Evolutionary conservation across 2,888 invertebrate genomes (phyloP).

Genomic region (Microplitis manilae): DNA sequence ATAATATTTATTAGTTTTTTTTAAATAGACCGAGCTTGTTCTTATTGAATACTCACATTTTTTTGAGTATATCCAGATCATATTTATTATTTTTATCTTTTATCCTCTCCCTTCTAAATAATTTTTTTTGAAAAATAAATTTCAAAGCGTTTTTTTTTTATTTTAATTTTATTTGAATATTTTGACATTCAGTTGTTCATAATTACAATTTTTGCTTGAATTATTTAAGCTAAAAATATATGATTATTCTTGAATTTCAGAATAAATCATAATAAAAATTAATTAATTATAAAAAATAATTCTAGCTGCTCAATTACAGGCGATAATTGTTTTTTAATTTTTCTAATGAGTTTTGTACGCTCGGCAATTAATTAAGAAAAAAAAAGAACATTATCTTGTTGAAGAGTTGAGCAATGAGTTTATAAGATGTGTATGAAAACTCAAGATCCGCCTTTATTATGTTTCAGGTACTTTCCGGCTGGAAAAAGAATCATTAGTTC

Average conservation of each 20-base stretch:
- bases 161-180: too few relatives aligned
- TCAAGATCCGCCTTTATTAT: constrained; percentile 43
- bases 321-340: neutral
- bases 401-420: neutral
- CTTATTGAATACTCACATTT: neutral
- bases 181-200: too few relatives aligned
- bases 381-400: neutral
- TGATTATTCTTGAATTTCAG: neutral
- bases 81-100: too few relatives aligned
- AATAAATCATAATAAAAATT: neutral
- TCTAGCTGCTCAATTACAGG: neutral
- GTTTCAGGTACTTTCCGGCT: constrained; percentile 34
- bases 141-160: too few relatives aligned
- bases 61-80: neutral
- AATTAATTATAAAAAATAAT: neutral
- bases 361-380: constrained; percentile 27
- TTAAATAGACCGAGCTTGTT: neutral
- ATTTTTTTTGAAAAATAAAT: too few relatives aligned
- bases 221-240: neutral
- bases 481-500: constrained; percentile 10
- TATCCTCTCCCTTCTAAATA: too few relatives aligned
- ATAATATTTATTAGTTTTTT: constrained; percentile 6
- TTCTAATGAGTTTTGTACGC: constrained; percentile 9
- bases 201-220: neutral
- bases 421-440: constrained; percentile 13